Evolutionary conservation across 1,140 invertebrate species (phyloP).

Genomic region (Macrobrachium rosenbergii): DNA sequence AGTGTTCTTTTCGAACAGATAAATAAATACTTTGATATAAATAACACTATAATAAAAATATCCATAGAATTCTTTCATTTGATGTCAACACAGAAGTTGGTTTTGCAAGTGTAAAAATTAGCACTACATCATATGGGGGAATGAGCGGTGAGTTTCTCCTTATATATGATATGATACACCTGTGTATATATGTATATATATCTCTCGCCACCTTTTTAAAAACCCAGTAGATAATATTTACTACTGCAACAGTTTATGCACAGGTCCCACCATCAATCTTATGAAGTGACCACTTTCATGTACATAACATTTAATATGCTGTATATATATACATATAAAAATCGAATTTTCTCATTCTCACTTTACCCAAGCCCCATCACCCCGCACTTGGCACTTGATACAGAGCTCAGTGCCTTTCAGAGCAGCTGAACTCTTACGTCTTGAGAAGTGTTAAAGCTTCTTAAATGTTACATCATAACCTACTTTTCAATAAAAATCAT

Average conservation of each 20-base stretch:
- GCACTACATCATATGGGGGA: neutral
- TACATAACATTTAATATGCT: neutral
- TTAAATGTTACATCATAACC: neutral
- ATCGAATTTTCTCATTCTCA: neutral
- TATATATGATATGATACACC: neutral
- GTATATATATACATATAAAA: slow-evolving; percentile 4
- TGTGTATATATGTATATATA: no score
- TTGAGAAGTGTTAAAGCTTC: slow-evolving; percentile 18
- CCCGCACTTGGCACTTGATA: slow-evolving; percentile 22
- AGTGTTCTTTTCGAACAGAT: no score
- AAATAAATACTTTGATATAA: no score
- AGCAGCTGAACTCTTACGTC: slow-evolving; percentile 13
- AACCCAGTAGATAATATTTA: no score
- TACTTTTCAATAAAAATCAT: neutral
- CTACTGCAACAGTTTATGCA: no score
- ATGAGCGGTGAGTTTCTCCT: neutral
- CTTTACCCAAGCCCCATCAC: neutral
- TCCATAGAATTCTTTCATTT: no score
- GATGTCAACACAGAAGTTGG: no score
- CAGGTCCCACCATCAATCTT: no score
- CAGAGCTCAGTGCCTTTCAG: slow-evolving; percentile 14
- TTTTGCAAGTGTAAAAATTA: no score
- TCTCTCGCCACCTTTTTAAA: no score
- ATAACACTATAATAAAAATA: no score
- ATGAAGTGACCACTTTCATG: no score